These are phyloP conservation scores for Metacarcinus magister DNA, from an alignment of 2,888 invertebrate species.

Conservation along the genomic window DNA sequence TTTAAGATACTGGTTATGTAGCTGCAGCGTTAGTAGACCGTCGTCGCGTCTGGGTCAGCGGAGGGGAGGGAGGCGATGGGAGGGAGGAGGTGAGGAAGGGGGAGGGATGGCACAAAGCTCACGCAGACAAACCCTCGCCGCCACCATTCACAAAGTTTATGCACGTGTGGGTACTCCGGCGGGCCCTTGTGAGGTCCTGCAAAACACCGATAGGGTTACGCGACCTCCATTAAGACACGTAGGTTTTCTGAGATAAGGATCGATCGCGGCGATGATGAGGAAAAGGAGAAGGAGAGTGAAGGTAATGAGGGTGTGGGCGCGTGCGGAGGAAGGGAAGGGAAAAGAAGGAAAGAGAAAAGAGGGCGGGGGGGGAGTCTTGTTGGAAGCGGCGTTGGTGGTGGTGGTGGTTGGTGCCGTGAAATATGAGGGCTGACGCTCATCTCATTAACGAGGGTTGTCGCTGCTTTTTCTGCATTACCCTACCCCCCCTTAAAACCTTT, in stretches of 20 bases:
- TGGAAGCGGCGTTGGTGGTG: background rate
- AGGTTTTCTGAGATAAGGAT: conserved; percentile 51
- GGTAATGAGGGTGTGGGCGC: background rate
- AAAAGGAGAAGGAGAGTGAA: background rate
- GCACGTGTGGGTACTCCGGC: conserved; percentile 51
- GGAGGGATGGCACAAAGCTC: conserved; percentile 16
- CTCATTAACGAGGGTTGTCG: conserved; percentile 57
- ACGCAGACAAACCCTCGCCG: conserved; percentile 49
- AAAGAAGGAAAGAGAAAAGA: background rate
- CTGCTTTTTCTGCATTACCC: conserved; percentile 51
- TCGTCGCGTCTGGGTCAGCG: background rate
- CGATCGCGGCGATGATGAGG: conserved; percentile 30
- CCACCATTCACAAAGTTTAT: conserved; percentile 60
- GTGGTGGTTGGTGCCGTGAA: conserved; percentile 42
- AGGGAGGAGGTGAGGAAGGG: background rate
- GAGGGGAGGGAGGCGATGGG: background rate
- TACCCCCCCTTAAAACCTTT: background rate
- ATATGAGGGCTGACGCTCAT: conserved; percentile 50
- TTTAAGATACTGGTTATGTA: conserved; percentile 21
- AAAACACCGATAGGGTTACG: conserved; percentile 61
- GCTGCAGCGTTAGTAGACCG: background rate
- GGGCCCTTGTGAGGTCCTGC: conserved; percentile 36
- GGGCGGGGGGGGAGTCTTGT: background rate
- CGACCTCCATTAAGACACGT: conserved; percentile 52
- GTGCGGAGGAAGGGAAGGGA: background rate